Evolutionary conservation across 2,888 invertebrate genomes (phyloP).

Genomic region (Tuta absoluta): DNA sequence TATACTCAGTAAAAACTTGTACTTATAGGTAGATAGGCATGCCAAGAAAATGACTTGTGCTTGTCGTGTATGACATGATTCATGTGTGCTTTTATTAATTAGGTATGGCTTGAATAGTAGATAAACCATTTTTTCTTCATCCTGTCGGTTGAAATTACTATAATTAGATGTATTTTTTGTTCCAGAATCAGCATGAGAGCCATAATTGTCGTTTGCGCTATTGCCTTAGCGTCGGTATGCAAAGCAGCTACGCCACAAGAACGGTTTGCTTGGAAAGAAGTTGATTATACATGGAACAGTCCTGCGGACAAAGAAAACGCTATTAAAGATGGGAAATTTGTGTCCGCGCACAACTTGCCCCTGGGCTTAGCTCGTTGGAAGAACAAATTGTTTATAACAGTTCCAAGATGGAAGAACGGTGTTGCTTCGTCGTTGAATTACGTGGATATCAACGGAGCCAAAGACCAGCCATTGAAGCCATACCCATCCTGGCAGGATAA

Average conservation of each 20-base stretch:
- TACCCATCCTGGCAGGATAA: constrained; percentile 91
- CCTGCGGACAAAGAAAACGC: constrained; percentile 82
- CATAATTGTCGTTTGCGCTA: constrained; percentile 51
- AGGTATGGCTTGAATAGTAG: not conserved
- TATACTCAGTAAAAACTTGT: not conserved
- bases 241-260: constrained; percentile 80
- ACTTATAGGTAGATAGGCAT: not conserved
- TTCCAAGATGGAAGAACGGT: constrained; percentile 86
- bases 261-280: constrained; percentile 85
- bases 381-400: constrained; percentile 85
- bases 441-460: constrained; percentile 81
- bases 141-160: not conserved
- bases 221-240: constrained; percentile 55
- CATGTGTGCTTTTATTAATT: not conserved
- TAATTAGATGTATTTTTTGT: constrained; percentile 31
- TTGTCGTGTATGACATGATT: not conserved
- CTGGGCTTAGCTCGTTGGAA: constrained; percentile 87
- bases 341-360: constrained; percentile 85
- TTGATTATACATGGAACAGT: constrained; percentile 85
- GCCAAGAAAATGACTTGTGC: not conserved
- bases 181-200: constrained; percentile 58
- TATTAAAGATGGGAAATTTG: constrained; percentile 81
- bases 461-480: constrained; percentile 87
- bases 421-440: constrained; percentile 87
- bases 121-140: constrained; percentile 14